Base-by-base conservation (phyloP, 2,797 vertebrate genomes). In the Nyctibius grandis region DNA sequence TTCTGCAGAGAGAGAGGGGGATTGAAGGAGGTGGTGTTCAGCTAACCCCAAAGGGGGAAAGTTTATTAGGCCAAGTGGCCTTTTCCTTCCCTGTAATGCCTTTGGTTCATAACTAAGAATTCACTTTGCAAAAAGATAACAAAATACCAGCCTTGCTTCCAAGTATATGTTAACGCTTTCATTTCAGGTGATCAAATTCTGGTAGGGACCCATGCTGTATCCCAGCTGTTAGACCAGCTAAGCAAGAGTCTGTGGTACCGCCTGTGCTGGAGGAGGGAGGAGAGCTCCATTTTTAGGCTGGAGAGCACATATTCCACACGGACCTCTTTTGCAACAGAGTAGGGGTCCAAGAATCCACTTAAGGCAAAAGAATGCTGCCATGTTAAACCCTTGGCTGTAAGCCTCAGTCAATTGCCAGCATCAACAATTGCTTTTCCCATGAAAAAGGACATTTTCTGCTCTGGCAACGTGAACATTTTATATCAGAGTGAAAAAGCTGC, bases 341-440 rank as follows among this genome's bases (percentile, higher is more conserved):
- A 93, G 86, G 89, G 88, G 91, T 95, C 95, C 94, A 96, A 96
- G 92, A 95, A 96, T 97, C 96, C 93, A 94, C 91, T 96, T 96
- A 96, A 92, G 89, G 93, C 78, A 89, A 74, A 95, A 93, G 91
- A 96, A 97, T 95, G 95, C 91, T 95, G 97, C 89, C 96, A 96
- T 96, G 85, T 96, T 97, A 94, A 95, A 95, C 44, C 91, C 80
- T 91, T 97, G 95, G 96, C 95, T 79, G 65, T 68, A 57, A 93
- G 95, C 91, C 91, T 91, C 85, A 85, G 68, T 53, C 85, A 88
- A 76, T 38, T 96, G 92, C 95, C 95, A 97, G 95, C 94, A 97
- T 96, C 96, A 96, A 95, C 89, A 96, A 94, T 91, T 93, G 89
- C 91, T 95, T 96, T 96, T 97, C 95, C 91, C 94, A 91, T 85